phyloP scores from a whole-genome alignment of 2,888 invertebrate genomes.

The Gisinianus flammeolus region DNA sequence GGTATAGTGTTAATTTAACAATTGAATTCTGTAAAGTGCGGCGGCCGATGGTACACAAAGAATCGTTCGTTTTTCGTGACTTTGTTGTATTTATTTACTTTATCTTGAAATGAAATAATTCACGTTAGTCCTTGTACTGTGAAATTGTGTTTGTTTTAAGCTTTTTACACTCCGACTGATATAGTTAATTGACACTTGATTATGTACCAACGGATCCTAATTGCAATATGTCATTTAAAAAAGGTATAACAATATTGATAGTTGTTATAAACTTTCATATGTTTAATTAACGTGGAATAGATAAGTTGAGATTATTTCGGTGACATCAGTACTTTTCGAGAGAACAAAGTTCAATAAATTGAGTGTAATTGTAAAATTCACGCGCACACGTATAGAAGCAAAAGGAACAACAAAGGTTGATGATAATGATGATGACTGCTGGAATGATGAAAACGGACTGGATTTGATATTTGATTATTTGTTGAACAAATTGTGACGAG shows the following conservation, averaged over 20 bases:
- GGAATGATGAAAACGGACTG: no score
- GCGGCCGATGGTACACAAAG: no score
- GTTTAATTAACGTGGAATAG: neutral
- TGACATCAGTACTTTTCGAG: conserved; percentile 7
- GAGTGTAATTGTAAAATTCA: neutral
- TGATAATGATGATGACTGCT: neutral
- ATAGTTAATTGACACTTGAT: neutral
- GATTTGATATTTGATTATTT: no score
- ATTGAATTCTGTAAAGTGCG: neutral
- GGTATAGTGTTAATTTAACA: neutral
- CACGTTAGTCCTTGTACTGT: no score
- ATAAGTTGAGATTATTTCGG: conserved; percentile 2
- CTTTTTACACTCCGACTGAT: no score
- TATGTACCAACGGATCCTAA: neutral
- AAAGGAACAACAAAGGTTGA: neutral
- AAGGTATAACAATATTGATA: neutral
- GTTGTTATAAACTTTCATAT: neutral
- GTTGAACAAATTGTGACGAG: no score
- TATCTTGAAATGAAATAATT: no score
- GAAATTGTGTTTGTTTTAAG: no score
- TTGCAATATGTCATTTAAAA: neutral
- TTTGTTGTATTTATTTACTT: no score
- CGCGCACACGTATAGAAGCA: neutral
- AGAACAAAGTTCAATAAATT: conserved; percentile 9
- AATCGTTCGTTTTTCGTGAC: no score